phyloP scores from a whole-genome alignment of 2,113 vertebrate species.

The Hemiscyllium ocellatum region DNA sequence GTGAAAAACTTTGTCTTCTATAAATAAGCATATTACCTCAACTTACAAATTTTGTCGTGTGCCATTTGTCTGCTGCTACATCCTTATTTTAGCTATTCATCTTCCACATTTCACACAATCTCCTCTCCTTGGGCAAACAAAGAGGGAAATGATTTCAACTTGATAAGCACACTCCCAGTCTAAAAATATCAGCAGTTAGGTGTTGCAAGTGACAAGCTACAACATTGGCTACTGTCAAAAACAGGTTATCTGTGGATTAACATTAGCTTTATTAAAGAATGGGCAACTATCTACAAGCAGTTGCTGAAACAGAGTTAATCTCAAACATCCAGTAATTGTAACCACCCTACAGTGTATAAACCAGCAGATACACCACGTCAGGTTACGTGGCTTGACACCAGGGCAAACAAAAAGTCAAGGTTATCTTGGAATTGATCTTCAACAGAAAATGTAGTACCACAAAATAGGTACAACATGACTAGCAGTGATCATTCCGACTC shows the following conservation, averaged over 20 bases:
- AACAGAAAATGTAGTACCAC: not conserved
- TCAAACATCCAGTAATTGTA: constrained; percentile 10
- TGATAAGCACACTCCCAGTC: not conserved
- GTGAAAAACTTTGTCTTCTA: not conserved
- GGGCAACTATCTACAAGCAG: not conserved
- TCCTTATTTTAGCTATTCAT: not conserved
- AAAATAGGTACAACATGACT: not conserved
- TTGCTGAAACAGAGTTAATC: not conserved
- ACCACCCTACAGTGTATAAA: constrained; percentile 6
- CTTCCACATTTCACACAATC: not conserved
- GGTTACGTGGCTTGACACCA: constrained; percentile 50
- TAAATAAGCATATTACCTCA: not conserved
- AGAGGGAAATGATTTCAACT: not conserved
- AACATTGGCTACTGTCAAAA: not conserved
- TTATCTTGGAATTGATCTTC: constrained; percentile 40
- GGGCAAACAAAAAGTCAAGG: constrained; percentile 50
- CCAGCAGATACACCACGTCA: constrained; percentile 10
- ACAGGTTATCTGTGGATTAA: constrained; percentile 28
- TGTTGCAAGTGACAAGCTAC: not conserved
- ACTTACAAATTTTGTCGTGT: not conserved
- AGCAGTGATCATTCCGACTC: not conserved
- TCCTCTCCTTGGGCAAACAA: not conserved
- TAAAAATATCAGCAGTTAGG: not conserved
- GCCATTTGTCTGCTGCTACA: too few species aligned
- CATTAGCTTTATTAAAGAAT: constrained; percentile 6